A percentile compares a stretch with the other conserved stretches of the same genome.
phyloP scores from a whole-genome alignment of 2,797 vertebrate genomes.

The Pristis pectinata region DNA sequence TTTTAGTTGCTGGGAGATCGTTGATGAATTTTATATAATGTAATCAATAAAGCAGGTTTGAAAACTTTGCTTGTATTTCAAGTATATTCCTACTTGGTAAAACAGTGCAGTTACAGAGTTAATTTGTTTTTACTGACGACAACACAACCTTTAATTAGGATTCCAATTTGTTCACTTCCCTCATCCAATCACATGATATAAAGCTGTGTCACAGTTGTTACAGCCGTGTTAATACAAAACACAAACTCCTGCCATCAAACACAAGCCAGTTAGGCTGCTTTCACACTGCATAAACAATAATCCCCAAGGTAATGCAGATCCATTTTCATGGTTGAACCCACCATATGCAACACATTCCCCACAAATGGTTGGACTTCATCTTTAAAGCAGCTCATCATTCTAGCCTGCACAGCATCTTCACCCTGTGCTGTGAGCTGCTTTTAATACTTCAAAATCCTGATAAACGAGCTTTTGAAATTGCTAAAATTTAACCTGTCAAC shows the following conservation, averaged over 20 bases:
- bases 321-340: background rate
- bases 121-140: background rate
- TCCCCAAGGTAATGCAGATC: background rate
- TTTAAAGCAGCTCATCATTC: background rate
- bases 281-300: background rate
- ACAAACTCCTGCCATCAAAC: background rate
- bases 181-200: constrained; percentile 15
- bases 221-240: background rate
- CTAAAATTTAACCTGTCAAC: background rate
- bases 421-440: background rate
- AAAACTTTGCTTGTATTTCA: background rate
- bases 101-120: background rate
- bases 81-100: background rate
- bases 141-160: background rate
- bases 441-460: background rate
- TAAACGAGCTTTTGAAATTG: background rate
- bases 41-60: background rate
- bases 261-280: background rate
- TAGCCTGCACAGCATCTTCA: background rate
- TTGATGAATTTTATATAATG: background rate
- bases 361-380: background rate
- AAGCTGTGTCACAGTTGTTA: constrained; percentile 1
- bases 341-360: background rate
- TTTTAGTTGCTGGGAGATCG: background rate
- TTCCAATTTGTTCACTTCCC: constrained; percentile 13